Evolutionary conservation across 2,888 invertebrate species (phyloP).

Genomic region (Cybosia mesomella): DNA sequence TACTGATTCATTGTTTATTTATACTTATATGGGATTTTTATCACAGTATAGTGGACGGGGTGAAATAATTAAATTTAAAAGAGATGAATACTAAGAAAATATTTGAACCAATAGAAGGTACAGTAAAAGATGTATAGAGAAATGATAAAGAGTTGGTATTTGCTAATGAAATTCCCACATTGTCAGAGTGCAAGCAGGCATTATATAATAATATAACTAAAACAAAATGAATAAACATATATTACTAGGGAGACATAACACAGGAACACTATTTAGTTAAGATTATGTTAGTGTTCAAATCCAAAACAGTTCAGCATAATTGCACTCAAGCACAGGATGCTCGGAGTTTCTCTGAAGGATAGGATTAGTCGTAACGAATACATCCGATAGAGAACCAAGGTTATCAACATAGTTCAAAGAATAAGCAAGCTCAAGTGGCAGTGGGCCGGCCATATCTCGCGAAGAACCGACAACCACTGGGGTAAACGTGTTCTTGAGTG

Average conservation of each 20-base stretch:
- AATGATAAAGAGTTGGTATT: not conserved
- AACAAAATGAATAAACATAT: not conserved
- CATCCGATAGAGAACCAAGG: no score
- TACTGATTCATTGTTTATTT: constrained; percentile 24
- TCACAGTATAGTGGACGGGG: not conserved
- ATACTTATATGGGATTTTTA: constrained; percentile 8
- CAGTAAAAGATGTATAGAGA: not conserved
- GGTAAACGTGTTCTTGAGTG: no score
- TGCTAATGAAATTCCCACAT: not conserved
- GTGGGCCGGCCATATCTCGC: no score
- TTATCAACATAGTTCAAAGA: no score
- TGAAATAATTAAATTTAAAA: not conserved
- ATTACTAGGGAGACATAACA: not conserved
- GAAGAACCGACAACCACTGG: no score
- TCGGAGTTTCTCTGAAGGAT: no score
- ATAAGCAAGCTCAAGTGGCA: no score
- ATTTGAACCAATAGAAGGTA: not conserved
- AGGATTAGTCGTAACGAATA: no score
- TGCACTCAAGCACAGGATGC: no score
- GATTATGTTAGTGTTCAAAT: not conserved
- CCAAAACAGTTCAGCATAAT: no score
- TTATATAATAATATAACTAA: not conserved
- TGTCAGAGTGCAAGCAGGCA: not conserved
- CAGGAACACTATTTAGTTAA: no score
- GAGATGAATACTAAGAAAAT: no score